Percentiles rank a stretch among this genome's conserved stretches.
Conservation (phyloP, 2,888 invertebrate genomes). For the Diarsia rubi region DNA sequence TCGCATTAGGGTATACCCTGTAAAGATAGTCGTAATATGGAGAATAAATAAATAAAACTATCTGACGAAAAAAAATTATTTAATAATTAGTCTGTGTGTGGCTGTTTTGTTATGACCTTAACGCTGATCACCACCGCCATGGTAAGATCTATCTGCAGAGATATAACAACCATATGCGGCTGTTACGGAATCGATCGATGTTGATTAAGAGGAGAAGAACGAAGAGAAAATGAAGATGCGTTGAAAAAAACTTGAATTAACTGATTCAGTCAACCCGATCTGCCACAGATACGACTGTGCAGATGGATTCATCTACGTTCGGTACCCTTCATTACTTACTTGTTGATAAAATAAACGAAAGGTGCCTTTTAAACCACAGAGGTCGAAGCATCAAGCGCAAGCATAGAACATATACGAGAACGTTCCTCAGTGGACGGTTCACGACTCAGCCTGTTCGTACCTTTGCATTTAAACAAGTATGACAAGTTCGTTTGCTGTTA, state of each 20-base stretch:
- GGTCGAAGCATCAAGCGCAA: background rate
- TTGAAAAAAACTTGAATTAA: background rate
- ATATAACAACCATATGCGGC: background rate
- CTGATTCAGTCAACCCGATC: background rate
- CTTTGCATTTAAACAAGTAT: background rate
- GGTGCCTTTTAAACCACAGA: background rate
- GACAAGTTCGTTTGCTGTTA: background rate
- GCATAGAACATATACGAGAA: background rate
- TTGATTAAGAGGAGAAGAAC: too few species aligned
- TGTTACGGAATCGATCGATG: background rate
- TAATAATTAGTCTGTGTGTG: background rate
- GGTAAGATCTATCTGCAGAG: too few species aligned
- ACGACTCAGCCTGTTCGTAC: background rate
- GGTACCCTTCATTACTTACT: background rate
- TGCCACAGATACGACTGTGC: too few species aligned
- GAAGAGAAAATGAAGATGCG: too few species aligned
- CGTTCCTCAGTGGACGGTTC: background rate
- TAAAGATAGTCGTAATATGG: too few species aligned
- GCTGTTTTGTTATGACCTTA: background rate
- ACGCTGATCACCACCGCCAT: background rate
- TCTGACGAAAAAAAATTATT: background rate
- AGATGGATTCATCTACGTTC: background rate
- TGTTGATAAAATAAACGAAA: background rate
- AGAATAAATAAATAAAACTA: too few species aligned
- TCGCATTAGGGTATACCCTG: too few species aligned